Conservation (phyloP, 2,888 invertebrate species). For the Gandaritis pyraliata region DNA sequence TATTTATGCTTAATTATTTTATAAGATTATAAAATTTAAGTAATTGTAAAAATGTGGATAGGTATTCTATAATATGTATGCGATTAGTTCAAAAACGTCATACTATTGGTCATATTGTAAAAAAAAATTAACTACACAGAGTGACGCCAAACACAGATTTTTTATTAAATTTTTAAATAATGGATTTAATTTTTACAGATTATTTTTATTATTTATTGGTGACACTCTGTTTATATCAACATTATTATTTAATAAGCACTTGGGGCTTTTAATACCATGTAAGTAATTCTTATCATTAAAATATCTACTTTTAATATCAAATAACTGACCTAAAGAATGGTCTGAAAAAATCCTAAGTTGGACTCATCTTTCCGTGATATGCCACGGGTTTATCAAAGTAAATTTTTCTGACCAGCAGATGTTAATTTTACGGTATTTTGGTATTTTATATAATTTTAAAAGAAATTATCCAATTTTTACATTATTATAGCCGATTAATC, state of each 20-base stretch:
- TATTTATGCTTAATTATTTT: not conserved
- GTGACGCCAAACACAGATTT: constrained; percentile 7
- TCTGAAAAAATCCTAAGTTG: constrained; percentile 62
- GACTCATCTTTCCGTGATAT: constrained; percentile 47
- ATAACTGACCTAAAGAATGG: constrained; percentile 48
- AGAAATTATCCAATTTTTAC: not conserved
- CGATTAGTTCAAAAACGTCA: constrained; percentile 42
- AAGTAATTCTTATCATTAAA: constrained; percentile 44
- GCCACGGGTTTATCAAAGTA: constrained; percentile 33
- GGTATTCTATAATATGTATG: constrained; percentile 5
- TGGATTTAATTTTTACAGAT: not conserved
- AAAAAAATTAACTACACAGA: constrained; percentile 39
- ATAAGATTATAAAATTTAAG: constrained; percentile 8
- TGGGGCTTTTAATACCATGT: constrained; percentile 54
- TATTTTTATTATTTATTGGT: constrained; percentile 3
- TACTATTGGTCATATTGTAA: constrained; percentile 50
- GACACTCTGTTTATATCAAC: constrained; percentile 8
- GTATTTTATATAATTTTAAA: constrained; percentile 14
- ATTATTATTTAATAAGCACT: constrained; percentile 45
- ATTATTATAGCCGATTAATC: constrained; percentile 18
- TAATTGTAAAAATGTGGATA: constrained; percentile 14
- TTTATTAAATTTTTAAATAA: not conserved
- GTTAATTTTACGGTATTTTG: constrained; percentile 34
- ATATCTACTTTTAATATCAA: constrained; percentile 15
- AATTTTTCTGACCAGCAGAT: constrained; percentile 70